Evolutionary conservation across 2,113 vertebrate genomes (phyloP), one percentile per base, ranked within the genome.

Genomic region (Plotosus lineatus): DNA sequence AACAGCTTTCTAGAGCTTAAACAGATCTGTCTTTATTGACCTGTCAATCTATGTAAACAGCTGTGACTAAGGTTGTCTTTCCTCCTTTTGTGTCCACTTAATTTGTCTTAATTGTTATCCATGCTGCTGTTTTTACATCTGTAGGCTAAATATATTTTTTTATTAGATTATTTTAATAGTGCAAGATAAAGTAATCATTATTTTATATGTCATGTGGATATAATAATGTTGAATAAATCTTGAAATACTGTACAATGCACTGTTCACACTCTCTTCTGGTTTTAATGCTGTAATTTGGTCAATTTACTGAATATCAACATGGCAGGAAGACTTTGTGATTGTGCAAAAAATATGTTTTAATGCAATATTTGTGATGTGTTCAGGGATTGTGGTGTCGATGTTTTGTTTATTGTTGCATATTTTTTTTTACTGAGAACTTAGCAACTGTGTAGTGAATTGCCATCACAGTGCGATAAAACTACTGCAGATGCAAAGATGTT

Each of bases 41-140:
- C 65, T 77, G 78, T 72, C 48, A 46, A 71, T 84, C 79, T 68
- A 76, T 77, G 78, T 63, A 51, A 51, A 61, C 51, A 42, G 51
- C 68, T 61, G 44, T 73, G 36, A 61, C 12, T 53, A 42, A 51
- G 77, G 48, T 79, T 6, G 28, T 78, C 58, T 38, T 40, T 73
- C 38, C n/a, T 36, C 21, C 46, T 46, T 79, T 79, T 79, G 10
- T 78, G 28, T 31, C 21, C 3, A 15, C 71, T 71, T 69, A 36
- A 69, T 69, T 48, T 33, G 44, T 72, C 26, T 48, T 72, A 50
- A 72, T 50, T 72, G 15, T 79, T 68, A n/a, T 26, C 28, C 48
- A 26, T 68, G 56, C 17, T 33, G 21, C 65, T 26, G 2, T 26
- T 69, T 26, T 80, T 71, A 69, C 19, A 72, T 80, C 51, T 48